Evolutionary conservation across 1,140 invertebrate genomes (phyloP), one percentile per base, ranked within the genome.

Genomic region (Calephelis nemesis): DNA sequence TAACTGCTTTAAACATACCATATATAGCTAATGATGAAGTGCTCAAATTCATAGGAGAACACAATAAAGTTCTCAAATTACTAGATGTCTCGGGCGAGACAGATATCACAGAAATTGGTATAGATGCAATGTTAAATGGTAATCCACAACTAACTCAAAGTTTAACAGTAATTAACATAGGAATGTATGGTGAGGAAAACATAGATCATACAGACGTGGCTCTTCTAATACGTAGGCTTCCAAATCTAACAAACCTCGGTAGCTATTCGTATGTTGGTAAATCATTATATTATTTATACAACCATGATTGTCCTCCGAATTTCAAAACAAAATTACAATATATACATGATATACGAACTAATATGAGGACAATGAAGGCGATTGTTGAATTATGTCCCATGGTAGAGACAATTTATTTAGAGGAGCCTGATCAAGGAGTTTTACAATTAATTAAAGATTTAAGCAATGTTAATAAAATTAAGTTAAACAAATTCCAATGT

Each of bases 21-120:
- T 94, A 95, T 67, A 95, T 95, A 72, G 94, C 95, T 10, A 94
- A 95, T 71, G 95, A 95, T 81, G 92, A 93, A 81, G 89, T 95
- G 15, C 88, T 95, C 62, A 93, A 95, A 76, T 92, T 91, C 64
- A 93, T 95, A 15, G 91, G 90, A 12, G 90, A 92, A 72, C 85
- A 93, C 63, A 93, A 93, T 63, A 92, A 90, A 60, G 92, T 93
- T 40, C 79, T 95, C 62, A 93, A 93, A 70, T 85, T 94, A 7
- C 76, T 95, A 5, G 94, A 95, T 70, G 93, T 95, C 45, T 95
- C 94, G 1, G 94, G 94, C 4, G 94, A 95, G 76, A 94, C 93
- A 5, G 93, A 94, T 76, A 93, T 94, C 45, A 94, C 93, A 4
- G 93, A 94, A 76, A 94, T 93, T 45, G 93, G 93, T 52, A 93